Evolutionary conservation across 1,140 invertebrate species (phyloP).

Genomic region (Saccostrea glomerata): DNA sequence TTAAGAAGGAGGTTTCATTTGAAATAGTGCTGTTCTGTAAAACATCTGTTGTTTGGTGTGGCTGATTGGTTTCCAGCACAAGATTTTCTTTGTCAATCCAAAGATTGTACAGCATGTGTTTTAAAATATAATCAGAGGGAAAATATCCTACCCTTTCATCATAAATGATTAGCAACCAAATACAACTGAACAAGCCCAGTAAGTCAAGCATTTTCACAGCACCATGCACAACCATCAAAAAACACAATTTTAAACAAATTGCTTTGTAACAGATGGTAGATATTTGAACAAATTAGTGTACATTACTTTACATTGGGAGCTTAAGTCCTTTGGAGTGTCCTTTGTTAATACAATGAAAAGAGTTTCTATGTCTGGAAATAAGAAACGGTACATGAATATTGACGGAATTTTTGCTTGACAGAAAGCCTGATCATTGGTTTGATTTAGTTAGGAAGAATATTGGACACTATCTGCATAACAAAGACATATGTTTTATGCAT

Average conservation of each 20-base stretch:
- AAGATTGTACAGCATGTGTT: slow-evolving; percentile 14
- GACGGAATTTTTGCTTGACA: neutral
- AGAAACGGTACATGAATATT: neutral
- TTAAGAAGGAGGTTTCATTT: neutral
- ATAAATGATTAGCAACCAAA: slow-evolving; percentile 17
- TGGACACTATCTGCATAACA: slow-evolving; percentile 24
- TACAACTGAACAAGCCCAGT: neutral
- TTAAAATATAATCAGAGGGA: neutral
- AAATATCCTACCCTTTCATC: slow-evolving; percentile 8
- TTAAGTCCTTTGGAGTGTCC: neutral
- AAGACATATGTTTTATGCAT: slow-evolving; percentile 35
- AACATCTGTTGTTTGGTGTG: slow-evolving; percentile 24
- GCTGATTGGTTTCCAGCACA: neutral
- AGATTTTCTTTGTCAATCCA: slow-evolving; percentile 29
- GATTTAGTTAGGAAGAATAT: slow-evolving; percentile 17
- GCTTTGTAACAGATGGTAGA: slow-evolving; percentile 19
- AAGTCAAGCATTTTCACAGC: slow-evolving; percentile 8
- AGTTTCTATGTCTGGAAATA: neutral
- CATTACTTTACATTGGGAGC: neutral
- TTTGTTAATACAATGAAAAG: neutral
- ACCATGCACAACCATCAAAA: neutral
- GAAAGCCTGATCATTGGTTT: neutral
- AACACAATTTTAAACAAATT: slow-evolving; percentile 26
- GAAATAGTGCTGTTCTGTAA: neutral
- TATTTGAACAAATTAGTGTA: slow-evolving; percentile 24